Evolutionary conservation across 2,113 vertebrate species (phyloP).

Genomic region (Dasyprocta punctata): DNA sequence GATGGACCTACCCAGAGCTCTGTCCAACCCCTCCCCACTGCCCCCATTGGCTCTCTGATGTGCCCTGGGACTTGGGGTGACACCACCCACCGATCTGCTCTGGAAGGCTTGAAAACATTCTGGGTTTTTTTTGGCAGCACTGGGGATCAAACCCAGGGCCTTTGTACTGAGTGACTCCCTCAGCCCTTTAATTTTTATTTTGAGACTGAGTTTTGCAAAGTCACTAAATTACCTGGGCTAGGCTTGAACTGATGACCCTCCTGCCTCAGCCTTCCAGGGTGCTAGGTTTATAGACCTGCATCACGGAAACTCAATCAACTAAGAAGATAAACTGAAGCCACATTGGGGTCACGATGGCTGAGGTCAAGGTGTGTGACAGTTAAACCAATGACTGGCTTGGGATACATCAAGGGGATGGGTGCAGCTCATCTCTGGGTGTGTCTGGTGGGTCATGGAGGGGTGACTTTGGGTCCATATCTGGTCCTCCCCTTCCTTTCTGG

Average conservation of each 20-base stretch:
- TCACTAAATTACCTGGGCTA: neutral
- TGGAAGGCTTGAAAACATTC: neutral
- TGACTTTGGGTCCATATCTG: neutral
- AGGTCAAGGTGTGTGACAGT: too few relatives aligned
- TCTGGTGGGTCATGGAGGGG: neutral
- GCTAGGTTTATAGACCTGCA: neutral
- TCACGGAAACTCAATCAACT: neutral
- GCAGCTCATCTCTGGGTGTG: neutral
- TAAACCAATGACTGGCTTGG: neutral
- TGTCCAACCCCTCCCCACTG: too few relatives aligned
- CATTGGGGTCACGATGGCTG: too few relatives aligned
- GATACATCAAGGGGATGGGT: neutral
- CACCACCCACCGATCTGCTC: fast-evolving
- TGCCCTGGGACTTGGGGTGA: neutral
- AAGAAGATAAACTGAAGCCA: neutral
- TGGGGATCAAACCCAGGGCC: neutral
- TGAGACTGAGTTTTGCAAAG: neutral
- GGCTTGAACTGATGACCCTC: neutral
- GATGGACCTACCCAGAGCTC: neutral
- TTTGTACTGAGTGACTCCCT: neutral
- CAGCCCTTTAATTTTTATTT: too few relatives aligned
- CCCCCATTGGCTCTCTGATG: neutral
- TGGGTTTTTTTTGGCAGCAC: neutral
- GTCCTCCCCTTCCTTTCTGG: neutral
- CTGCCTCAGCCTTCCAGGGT: neutral